Evolutionary conservation across 2,888 invertebrate species (phyloP), one percentile per base, ranked within the genome.

Genomic region (Netelia melanura): DNA sequence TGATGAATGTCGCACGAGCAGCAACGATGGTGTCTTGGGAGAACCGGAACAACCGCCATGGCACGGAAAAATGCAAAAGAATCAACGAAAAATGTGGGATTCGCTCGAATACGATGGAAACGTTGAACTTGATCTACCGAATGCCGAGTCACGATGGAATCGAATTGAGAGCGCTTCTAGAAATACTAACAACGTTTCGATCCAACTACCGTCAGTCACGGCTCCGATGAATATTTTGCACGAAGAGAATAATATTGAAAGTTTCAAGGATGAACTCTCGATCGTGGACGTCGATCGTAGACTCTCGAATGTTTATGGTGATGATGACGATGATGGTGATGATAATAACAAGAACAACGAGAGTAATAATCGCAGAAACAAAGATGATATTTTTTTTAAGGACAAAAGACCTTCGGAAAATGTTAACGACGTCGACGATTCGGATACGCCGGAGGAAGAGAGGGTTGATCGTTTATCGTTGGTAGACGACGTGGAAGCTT

Each of bases 211-310:
- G 38, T 23, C 14, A 25, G 10, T 48, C 76, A 71, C 10, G 1
- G 56, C 67, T 17, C 74, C 82, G 0, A 86, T 86, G 86, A 86
- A 86, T 14, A 86, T 86, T 58, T 38, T 83, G 23, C 80, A 86
- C 44, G 81, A 86, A 8, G 86, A 86, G 52, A 30, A 30, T 1
- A 71, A 67, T 21, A 62, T 25, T 17, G 38, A 1, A 17, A 76
- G n/a, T 1, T 3, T 43, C 14, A 14, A 43, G 3, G 74, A 58
- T n/a, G 58, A 67, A 48, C 2, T 38, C 6, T 38, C 38, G 38
- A 38, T 38, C 38, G 38, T 8, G 38, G 6, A 38, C 6, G 6
- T 38, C 8, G 38, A 3, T 38, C 38, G 6, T 38, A 5, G 8
- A 38, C 38, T 38, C 38, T 38, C 38, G 38, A 38, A 38, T 38